These are phyloP conservation scores for Phoenicopterus ruber DNA, from an alignment of 2,113 vertebrate species.

Conservation along the genomic window DNA sequence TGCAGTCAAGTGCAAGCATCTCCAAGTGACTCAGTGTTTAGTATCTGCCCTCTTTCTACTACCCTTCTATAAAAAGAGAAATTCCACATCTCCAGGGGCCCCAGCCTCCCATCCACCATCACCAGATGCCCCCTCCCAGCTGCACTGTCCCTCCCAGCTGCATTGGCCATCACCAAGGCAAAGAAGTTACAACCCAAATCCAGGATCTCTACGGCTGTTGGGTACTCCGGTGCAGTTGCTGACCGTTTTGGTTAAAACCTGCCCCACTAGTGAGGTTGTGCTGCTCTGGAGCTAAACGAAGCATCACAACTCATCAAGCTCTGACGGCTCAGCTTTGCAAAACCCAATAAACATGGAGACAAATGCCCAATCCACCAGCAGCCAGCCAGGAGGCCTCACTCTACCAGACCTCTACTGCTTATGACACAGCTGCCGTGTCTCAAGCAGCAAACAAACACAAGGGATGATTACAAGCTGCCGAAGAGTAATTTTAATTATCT, in stretches of 20 bases:
- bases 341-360: not conserved
- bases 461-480: not conserved
- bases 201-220: not conserved
- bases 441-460: not conserved
- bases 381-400: not conserved
- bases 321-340: fast-evolving
- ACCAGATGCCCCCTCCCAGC: not conserved
- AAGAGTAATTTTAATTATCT: not conserved
- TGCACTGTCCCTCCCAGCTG: not conserved
- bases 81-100: not conserved
- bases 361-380: not conserved
- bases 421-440: fast-evolving
- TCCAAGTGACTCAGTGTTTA: not conserved
- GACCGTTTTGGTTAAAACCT: not conserved
- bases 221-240: not conserved
- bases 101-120: not conserved
- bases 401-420: not conserved
- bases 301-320: not conserved
- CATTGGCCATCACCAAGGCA: not conserved
- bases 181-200: not conserved
- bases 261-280: not conserved
- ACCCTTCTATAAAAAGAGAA: not conserved
- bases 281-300: not conserved
- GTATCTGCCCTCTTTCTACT: not conserved
- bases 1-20: not conserved